These are phyloP conservation scores for Eurois occulta DNA, from an alignment of 2,888 invertebrate genomes.

Conservation along the genomic window DNA sequence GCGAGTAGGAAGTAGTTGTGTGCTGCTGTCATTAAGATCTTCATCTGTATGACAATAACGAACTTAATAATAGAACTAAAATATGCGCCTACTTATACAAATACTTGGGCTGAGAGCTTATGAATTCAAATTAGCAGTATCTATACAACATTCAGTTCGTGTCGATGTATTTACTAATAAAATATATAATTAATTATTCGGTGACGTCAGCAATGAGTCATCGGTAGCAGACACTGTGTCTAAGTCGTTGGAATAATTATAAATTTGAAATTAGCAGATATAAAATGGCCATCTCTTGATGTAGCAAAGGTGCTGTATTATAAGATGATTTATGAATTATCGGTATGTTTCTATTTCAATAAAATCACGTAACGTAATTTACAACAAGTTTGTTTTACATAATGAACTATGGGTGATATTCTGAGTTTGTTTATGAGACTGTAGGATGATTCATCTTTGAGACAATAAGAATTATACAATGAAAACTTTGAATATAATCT, in stretches of 20 bases:
- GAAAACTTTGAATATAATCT: background rate
- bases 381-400: constrained; percentile 49
- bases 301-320: constrained; percentile 1
- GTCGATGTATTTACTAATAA: constrained; percentile 17
- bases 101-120: constrained; percentile 38
- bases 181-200: constrained; percentile 43
- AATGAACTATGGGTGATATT: constrained; percentile 16
- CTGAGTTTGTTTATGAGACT: constrained; percentile 9
- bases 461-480: background rate
- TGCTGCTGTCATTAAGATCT: constrained; percentile 57
- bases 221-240: constrained; percentile 61
- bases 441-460: constrained; percentile 14
- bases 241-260: constrained; percentile 55
- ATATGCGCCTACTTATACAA: constrained; percentile 50
- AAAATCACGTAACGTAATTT: constrained; percentile 34
- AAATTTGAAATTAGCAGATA: constrained; percentile 37
- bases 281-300: constrained; percentile 29
- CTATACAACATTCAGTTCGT: constrained; percentile 33
- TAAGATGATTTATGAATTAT: constrained; percentile 43
- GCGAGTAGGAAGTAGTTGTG: constrained; percentile 48
- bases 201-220: constrained; percentile 69
- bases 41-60: constrained; percentile 50
- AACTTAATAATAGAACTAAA: constrained; percentile 43
- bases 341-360: constrained; percentile 47
- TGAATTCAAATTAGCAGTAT: constrained; percentile 55